Evolutionary conservation across 1,140 invertebrate species (phyloP), one percentile per base, ranked within the genome.

Genomic region (Megathymus violae): DNA sequence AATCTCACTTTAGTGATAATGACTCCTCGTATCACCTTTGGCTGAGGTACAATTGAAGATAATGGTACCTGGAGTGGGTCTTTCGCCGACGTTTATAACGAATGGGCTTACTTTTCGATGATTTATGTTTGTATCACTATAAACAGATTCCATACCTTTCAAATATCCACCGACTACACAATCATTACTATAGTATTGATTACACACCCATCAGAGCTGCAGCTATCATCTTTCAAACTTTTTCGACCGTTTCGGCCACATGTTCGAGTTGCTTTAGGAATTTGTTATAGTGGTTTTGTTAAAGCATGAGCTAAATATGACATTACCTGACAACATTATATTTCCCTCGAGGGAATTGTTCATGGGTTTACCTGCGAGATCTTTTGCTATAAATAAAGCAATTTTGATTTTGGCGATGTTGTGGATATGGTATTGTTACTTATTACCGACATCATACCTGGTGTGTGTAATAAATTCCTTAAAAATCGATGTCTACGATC

Each of bases 61-160:
- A 75, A 89, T 13, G 82, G 78, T 3, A 73, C 72, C 0, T 89
- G 86, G 86, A 62, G 73, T 4, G 86, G 86, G 6, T 89, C 82
- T 1, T 75, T 89, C 0, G 76, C 64, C 22, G 85, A 89, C 11
- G 43, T 88, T n/a, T 76, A 83, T 41, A 51, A 81, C 15, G 70
- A 78, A 17, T 51, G 71, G 27, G 86, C 85, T n/a, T 82, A 89
- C 40, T 80, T 89, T n/a, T 89, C 86, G 2, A 89, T 89, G 77
- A 85, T 82, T 4, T 89, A 82, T 1, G 78, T 70, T 2, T 73
- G 75, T 19, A 43, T 89, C n/a, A 86, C 84, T 0, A 34, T 79
- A 9, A 48, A 70, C 4, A 80, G 82, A 61, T 74, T 72, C 48
- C 62, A 40, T 3, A 38, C 73, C 41, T 89, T 87, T 54, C 74